phyloP scores from a whole-genome alignment of 2,113 vertebrate species.

The Gymnobelideus leadbeateri region DNA sequence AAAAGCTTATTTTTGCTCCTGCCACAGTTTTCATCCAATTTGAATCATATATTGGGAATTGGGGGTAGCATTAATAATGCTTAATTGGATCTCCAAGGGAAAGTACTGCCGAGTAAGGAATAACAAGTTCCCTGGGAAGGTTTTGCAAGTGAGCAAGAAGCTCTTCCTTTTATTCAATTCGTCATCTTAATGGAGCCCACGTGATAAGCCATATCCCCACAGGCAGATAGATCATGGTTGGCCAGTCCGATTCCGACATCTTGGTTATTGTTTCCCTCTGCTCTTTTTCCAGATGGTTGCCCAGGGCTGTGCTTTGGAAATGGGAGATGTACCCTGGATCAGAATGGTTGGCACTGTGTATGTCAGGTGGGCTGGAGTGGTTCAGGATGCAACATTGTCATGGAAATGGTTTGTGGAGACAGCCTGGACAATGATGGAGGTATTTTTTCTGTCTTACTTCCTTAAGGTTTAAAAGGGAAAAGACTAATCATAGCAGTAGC shows the following conservation, averaged over 20 bases:
- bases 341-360: constrained; percentile 98
- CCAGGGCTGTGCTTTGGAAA: constrained; percentile 98
- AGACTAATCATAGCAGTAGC: neutral
- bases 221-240: constrained; percentile 33
- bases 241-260: constrained; percentile 11
- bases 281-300: constrained; percentile 91
- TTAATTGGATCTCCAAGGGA: constrained; percentile 75
- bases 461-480: constrained; percentile 45
- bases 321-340: constrained; percentile 97
- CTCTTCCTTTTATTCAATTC: constrained; percentile 70
- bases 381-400: constrained; percentile 94
- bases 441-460: constrained; percentile 77
- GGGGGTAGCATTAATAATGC: constrained; percentile 68
- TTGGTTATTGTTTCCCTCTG: constrained; percentile 52
- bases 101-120: constrained; percentile 61
- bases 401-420: constrained; percentile 98
- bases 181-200: constrained; percentile 54
- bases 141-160: constrained; percentile 73
- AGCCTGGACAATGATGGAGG: constrained; percentile 98
- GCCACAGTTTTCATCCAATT: constrained; percentile 42
- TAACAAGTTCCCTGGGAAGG: constrained; percentile 70
- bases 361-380: constrained; percentile 99
- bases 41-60: constrained; percentile 61
- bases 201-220: constrained; percentile 53
- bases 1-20: constrained; percentile 48